These are phyloP conservation scores for Enoplolaimus lenunculus DNA, from an alignment of 2,888 invertebrate species.

Conservation along the genomic window DNA sequence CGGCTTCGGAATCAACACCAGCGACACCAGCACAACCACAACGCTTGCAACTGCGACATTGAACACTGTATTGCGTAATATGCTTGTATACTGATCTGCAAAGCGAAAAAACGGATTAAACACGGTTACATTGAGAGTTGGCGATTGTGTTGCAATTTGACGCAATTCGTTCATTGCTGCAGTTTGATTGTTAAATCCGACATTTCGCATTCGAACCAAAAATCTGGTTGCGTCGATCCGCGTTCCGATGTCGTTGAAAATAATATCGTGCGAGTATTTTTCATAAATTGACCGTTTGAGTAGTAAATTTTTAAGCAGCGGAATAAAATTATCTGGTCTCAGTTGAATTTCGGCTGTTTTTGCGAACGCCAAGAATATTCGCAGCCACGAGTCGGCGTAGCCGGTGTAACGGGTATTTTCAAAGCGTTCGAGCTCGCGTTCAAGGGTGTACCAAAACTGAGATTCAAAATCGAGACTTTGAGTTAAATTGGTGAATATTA, in stretches of 20 bases:
- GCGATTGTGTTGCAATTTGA: slow-evolving; percentile 30
- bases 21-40: slow-evolving; percentile 75
- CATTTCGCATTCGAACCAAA: slow-evolving; percentile 34
- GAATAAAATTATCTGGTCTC: slow-evolving; percentile 34
- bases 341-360: slow-evolving; percentile 30
- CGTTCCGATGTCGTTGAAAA: slow-evolving; percentile 30
- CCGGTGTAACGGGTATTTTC: slow-evolving; percentile 38
- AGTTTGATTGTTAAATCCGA: slow-evolving; percentile 31
- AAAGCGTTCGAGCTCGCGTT: slow-evolving; percentile 35
- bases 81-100: slow-evolving; percentile 39
- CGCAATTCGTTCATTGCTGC: slow-evolving; percentile 37
- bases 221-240: slow-evolving; percentile 35
- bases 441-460: slow-evolving; percentile 33
- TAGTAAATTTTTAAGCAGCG: slow-evolving; percentile 33
- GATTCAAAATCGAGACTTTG: slow-evolving; percentile 5
- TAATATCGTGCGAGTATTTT: slow-evolving; percentile 35
- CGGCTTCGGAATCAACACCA: slow-evolving; percentile 79
- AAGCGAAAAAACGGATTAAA: slow-evolving; percentile 41
- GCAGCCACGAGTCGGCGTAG: slow-evolving; percentile 28
- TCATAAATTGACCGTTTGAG: slow-evolving; percentile 33
- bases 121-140: slow-evolving; percentile 32
- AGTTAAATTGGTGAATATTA: slow-evolving; percentile 34
- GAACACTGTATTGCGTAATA: slow-evolving; percentile 37
- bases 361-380: slow-evolving; percentile 28
- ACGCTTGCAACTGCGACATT: slow-evolving; percentile 63